These are phyloP conservation scores for Nemotelus pantherinus DNA, from an alignment of 2,888 invertebrate species.

Conservation along the genomic window DNA sequence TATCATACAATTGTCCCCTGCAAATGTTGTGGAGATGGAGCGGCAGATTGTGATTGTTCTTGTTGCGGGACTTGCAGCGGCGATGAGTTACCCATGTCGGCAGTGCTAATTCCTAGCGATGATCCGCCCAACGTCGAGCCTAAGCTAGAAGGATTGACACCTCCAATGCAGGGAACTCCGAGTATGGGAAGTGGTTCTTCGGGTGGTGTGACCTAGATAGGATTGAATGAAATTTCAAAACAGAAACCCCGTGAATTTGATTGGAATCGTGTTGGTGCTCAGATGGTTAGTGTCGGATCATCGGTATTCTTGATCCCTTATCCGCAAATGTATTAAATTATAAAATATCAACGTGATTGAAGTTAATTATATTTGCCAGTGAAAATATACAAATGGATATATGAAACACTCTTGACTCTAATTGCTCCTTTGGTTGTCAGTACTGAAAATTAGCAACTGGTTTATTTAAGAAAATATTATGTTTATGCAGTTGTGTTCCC, in stretches of 20 bases:
- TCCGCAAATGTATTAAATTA: too few species aligned
- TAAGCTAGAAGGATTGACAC: constrained; percentile 62
- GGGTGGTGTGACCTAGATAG: constrained; percentile 71
- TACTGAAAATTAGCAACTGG: too few species aligned
- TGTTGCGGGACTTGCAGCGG: constrained; percentile 70
- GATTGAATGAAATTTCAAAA: background rate
- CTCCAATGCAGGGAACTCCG: constrained; percentile 64
- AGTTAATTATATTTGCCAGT: too few species aligned
- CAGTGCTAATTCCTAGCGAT: constrained; percentile 60
- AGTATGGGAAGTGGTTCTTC: constrained; percentile 68
- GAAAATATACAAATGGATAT: too few species aligned
- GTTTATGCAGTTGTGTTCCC: too few species aligned
- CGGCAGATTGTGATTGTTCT: constrained; percentile 60
- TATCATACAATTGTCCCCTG: constrained; percentile 96
- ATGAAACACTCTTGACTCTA: too few species aligned
- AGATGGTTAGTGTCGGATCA: too few species aligned
- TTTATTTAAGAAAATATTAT: too few species aligned
- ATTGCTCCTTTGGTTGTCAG: too few species aligned
- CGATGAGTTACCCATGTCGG: constrained; percentile 66
- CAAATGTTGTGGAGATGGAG: constrained; percentile 73
- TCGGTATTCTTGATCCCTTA: too few species aligned
- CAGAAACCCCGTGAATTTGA: background rate
- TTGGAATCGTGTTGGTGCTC: too few species aligned
- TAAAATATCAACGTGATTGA: too few species aligned
- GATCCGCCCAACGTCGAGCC: constrained; percentile 59